Evolutionary conservation across 2,888 invertebrate species (phyloP), one percentile per base, ranked within the genome.

Genomic region (Spisula solida): DNA sequence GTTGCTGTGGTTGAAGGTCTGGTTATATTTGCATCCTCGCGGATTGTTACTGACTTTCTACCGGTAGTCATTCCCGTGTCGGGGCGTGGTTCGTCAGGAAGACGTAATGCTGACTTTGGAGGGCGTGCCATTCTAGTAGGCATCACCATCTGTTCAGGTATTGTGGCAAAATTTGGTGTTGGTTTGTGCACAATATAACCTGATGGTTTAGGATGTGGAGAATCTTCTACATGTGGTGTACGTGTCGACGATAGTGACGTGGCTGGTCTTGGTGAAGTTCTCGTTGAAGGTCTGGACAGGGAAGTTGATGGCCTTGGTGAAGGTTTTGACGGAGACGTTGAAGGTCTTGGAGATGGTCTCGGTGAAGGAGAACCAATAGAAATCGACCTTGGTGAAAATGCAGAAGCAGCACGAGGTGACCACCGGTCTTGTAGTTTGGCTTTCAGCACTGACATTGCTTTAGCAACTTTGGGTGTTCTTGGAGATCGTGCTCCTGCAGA

Each of bases 41-140:
- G 75, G 34, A 90, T 88, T 31, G 86, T 90, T 0, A 91, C 91
- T 6, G 89, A 89, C 51, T 91, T 88, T 20, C 88, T 85, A 34
- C 87, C 89, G 20, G 78, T 81, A 18, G 78, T 80, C 70, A 86
- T 66, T 5, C 70, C 81, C 1, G 85, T 85, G 34, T 85, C 85
- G 5, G 85, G 85, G 12, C 85, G 78, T 14, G 78, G 85, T 55
- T 78, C 78, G 20, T 85, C 85, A 0, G 85, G 78, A 4, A 79
- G 25, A n/a, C 82, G 85, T 10, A 87, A 66, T 34, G 87, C 78
- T n/a, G 90, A 88, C 41, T 82, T 85, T 31, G 86, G 56, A 18
- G 81, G 88, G 5, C 70, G 25, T 14, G 60, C 60, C 47, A 85
- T 55, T 41, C 78, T 20, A 47, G 55, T 85, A 6, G 85, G 85